Base-by-base conservation (phyloP, 2,113 vertebrate species). In the Dipodomys ordii region DNA sequence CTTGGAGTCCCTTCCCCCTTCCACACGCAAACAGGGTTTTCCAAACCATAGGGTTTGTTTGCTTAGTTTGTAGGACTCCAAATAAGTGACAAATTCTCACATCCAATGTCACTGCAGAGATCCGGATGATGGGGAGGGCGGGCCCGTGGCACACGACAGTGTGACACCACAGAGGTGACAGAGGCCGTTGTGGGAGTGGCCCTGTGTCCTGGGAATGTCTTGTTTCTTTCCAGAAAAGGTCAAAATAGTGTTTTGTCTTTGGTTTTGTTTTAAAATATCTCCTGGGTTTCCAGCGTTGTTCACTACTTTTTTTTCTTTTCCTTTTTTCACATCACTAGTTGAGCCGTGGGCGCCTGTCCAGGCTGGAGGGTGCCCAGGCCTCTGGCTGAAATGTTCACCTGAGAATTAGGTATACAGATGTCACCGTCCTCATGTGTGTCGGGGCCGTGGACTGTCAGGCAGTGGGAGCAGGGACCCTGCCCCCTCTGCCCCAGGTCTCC, bases 351-450 rank as follows among this genome's bases (percentile, higher is more conserved):
- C 6, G 23, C 53, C 67, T 11, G 16, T 27, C 39, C 25, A 32
- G 60, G 53, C 77, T 27, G 30, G 28, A 27, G 5, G 22, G 76
- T 23, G 67, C 83, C 20, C 12, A 6, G 85, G 32, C 23, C 23
- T 68, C 11, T 8, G 60, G 71, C 71, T 27, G 25, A 64, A 67
- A 27, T 1, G 22, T 22, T 35, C 32, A 27, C 46, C 84, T 27
- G 0, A 7, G 16, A 67, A 65, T 62, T 53, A 78, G 1, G n/a
- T n/a, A 6, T 4, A 32, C 6, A 6, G 39, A 0, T 0, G 2
- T 30, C 28, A 0, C 1, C n/a, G 13, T 35, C 39, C n/a, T 84
- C 13, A 11, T 16, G 1, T 0, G 5, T 7, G 27, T 49, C 0
- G 13, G 3, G 62, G 35, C 16, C 2, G 0, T 7, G 23, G 7